phyloP scores from a whole-genome alignment of 1,140 invertebrate species.

The Drosophila malerkotliana region DNA sequence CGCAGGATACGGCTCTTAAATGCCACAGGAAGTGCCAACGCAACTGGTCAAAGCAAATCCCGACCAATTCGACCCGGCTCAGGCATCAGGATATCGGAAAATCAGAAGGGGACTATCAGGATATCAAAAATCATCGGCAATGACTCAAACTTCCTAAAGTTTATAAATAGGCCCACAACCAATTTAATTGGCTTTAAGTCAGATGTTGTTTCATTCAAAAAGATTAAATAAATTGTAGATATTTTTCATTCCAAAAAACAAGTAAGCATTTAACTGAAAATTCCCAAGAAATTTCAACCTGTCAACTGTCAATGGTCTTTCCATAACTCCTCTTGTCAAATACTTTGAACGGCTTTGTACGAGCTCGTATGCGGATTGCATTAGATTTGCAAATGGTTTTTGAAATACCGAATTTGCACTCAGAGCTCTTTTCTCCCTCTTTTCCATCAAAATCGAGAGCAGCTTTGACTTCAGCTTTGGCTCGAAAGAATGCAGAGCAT shows the following conservation, averaged over 20 bases:
- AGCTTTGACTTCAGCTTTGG: constrained; percentile 14
- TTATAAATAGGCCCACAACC: background rate
- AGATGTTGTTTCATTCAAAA: background rate
- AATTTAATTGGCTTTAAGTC: background rate
- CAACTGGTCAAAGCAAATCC: constrained; percentile 46
- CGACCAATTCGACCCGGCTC: constrained; percentile 23
- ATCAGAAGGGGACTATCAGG: constrained; percentile 19
- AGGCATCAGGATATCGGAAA: constrained; percentile 9
- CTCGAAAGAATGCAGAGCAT: constrained; percentile 24
- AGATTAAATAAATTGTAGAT: background rate
- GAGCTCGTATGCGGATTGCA: constrained; percentile 19
- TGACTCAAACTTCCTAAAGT: background rate
- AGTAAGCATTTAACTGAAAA: background rate
- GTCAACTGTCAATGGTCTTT: constrained; percentile 13
- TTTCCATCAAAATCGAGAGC: background rate
- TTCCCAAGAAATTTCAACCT: background rate
- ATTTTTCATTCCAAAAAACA: background rate
- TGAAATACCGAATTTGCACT: constrained; percentile 33
- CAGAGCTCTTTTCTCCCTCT: background rate
- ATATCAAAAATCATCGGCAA: constrained; percentile 33
- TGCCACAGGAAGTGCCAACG: constrained; percentile 59
- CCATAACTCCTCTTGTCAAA: constrained; percentile 5
- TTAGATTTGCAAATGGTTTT: constrained; percentile 25
- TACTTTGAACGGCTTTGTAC: constrained; percentile 12
- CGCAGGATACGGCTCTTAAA: constrained; percentile 67